Conservation (phyloP, 2,888 invertebrate species). For the Gandaritis pyraliata region DNA sequence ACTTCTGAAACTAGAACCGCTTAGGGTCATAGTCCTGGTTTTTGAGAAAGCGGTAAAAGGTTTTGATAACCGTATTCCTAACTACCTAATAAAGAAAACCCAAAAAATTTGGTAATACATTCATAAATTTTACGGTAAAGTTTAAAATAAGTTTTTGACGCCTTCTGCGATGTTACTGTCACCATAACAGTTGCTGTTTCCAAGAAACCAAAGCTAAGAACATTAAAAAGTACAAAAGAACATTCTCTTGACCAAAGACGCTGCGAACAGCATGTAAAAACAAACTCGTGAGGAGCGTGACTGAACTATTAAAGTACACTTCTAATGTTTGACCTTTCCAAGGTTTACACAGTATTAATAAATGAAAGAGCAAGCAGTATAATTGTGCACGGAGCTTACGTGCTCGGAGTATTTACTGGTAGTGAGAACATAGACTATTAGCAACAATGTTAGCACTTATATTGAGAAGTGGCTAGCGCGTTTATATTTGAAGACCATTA, state of each 20-base stretch:
- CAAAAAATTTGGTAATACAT: too few species aligned
- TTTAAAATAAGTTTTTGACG: not conserved
- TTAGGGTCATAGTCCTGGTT: not conserved
- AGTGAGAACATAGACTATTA: constrained; percentile 5
- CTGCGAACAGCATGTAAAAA: constrained; percentile 71
- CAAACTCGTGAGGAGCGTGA: constrained; percentile 71
- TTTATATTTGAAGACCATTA: not conserved
- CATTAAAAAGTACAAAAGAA: constrained; percentile 53
- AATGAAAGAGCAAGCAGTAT: constrained; percentile 28
- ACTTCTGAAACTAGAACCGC: constrained; percentile 3
- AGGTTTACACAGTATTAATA: constrained; percentile 43
- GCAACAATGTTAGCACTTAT: constrained; percentile 15
- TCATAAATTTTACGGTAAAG: too few species aligned
- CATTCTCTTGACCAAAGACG: constrained; percentile 56
- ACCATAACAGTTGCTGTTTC: not conserved
- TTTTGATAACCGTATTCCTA: too few species aligned
- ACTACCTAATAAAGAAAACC: too few species aligned
- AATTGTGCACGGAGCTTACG: constrained; percentile 25
- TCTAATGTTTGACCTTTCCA: constrained; percentile 55
- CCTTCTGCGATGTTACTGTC: not conserved
- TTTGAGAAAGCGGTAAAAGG: not conserved
- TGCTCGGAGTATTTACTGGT: constrained; percentile 15
- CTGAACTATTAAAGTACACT: constrained; percentile 62
- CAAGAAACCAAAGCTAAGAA: constrained; percentile 42
- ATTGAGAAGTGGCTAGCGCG: not conserved